Evolutionary conservation across 2,113 vertebrate species (phyloP).

Genomic region (Sphaerodactylus townsendi): DNA sequence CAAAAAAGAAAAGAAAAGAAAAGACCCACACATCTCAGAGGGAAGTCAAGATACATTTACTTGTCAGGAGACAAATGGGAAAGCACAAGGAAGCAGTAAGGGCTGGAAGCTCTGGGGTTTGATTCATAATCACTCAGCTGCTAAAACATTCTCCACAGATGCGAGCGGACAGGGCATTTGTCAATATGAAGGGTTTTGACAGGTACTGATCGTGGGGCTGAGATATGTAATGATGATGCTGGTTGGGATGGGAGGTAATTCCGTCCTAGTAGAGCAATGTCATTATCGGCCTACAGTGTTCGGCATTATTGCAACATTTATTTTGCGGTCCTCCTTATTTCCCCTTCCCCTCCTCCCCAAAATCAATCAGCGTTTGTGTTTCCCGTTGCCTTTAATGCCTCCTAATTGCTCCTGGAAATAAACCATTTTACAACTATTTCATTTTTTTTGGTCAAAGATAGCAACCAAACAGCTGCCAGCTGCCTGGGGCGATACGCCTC

Average conservation of each 20-base stretch:
- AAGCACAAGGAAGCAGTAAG: slow-evolving; percentile 73
- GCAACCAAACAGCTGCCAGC: background rate
- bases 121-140: slow-evolving; percentile 99
- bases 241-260: slow-evolving; percentile 81
- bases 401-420: slow-evolving; percentile 64
- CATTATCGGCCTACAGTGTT: slow-evolving; percentile 74
- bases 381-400: slow-evolving; percentile 63
- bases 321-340: slow-evolving; percentile 54
- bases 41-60: slow-evolving; percentile 88
- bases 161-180: slow-evolving; percentile 98
- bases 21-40: slow-evolving; percentile 68
- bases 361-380: slow-evolving; percentile 57
- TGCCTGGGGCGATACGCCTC: background rate
- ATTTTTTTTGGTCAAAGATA: slow-evolving; percentile 33
- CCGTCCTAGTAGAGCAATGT: slow-evolving; percentile 73
- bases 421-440: slow-evolving; percentile 51
- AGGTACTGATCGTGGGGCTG: slow-evolving; percentile 95
- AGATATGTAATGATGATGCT: slow-evolving; percentile 96
- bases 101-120: slow-evolving; percentile 84
- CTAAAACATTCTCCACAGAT: slow-evolving; percentile 99
- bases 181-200: slow-evolving; percentile 99
- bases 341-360: slow-evolving; percentile 49
- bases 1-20: slow-evolving; percentile 66
- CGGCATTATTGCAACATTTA: slow-evolving; percentile 61
- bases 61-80: slow-evolving; percentile 85